Base-by-base conservation (phyloP, 2,888 invertebrate species). In the Andrena chrysosceles region DNA sequence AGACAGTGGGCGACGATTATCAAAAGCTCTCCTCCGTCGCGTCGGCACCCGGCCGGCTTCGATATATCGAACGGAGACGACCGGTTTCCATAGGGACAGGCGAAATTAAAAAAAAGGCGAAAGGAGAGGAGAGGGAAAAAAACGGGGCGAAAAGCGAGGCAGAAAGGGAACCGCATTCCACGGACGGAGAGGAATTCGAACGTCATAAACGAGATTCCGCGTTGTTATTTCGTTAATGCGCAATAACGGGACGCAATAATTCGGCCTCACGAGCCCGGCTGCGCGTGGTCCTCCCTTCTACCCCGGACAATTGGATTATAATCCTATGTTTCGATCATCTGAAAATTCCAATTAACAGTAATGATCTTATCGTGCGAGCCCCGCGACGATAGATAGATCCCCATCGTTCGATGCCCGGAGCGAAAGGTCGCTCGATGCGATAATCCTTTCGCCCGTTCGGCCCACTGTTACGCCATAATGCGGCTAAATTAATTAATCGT, bases 341-440 rank as follows among this genome's bases (percentile, higher is more conserved):
- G 86, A 86, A 86, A 86, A 84, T 86, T 86, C 82, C 86, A 86
- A 84, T 86, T 86, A 84, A 84, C 80, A 76, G 60, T 86, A 86
- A 86, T 82, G 84, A 82, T 86, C 86, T 86, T 86, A 82, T 75
- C 77, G 79, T 81, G 23, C 20, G 77, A n/a, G 29, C 35, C 42
- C 33, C 63, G 64, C 64, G 66, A 78, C 68, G 78, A 70, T 78
- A 69, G 79, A 79, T 60, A 54, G 72, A 72, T 52, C 49, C 23
- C 35, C 16, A 29, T 29, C 56, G 31, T 23, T 42, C 20, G 63
- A 23, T 16, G 33, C 8, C 63, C 33, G 63, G 35, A 69, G 60
- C 75, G 69, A 81, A 73, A 77, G 54, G 48, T 77, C 66, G 76
- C 4, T 56, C 59, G 64, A 71, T 48, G 64, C 54, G 67, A 66